A percentile compares a stretch with the other conserved stretches of the same genome.
Evolutionary conservation across 2,888 invertebrate species (phyloP).

Genomic region (Falcaria lacertinaria): DNA sequence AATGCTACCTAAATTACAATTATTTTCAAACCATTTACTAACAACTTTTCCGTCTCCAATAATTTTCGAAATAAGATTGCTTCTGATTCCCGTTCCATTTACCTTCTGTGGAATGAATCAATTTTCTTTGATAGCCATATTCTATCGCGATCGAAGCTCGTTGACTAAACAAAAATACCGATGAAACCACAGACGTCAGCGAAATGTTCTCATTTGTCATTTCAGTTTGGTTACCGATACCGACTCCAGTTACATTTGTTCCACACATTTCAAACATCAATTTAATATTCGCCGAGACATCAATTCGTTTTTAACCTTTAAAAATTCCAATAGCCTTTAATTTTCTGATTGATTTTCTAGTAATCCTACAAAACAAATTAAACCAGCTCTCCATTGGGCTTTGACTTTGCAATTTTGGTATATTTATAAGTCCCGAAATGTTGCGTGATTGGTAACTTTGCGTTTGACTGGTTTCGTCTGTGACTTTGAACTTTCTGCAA

Average conservation of each 20-base stretch:
- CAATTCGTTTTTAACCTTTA: neutral
- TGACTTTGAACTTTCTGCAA: neutral
- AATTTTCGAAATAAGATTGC: neutral
- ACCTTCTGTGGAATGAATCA: conserved; percentile 8
- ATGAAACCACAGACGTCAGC: conserved; percentile 4
- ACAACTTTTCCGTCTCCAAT: neutral
- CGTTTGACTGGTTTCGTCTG: neutral
- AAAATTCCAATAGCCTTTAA: neutral
- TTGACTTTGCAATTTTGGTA: neutral
- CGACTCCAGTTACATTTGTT: neutral
- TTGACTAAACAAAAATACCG: conserved; percentile 11
- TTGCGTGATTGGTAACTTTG: neutral
- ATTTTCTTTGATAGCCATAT: conserved; percentile 8
- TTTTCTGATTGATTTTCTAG: neutral
- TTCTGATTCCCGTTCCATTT: neutral
- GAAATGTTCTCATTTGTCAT: conserved; percentile 1
- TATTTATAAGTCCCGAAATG: neutral
- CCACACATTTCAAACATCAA: too few relatives aligned
- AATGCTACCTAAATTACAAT: too few relatives aligned
- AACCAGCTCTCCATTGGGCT: neutral
- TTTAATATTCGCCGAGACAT: too few relatives aligned
- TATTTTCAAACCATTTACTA: neutral
- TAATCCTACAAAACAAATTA: neutral
- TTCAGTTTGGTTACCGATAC: neutral
- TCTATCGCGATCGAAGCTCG: conserved; percentile 10